Evolutionary conservation across 2,888 invertebrate genomes (phyloP), one percentile per base, ranked within the genome.

Genomic region (Ormyrus pomaceus): DNA sequence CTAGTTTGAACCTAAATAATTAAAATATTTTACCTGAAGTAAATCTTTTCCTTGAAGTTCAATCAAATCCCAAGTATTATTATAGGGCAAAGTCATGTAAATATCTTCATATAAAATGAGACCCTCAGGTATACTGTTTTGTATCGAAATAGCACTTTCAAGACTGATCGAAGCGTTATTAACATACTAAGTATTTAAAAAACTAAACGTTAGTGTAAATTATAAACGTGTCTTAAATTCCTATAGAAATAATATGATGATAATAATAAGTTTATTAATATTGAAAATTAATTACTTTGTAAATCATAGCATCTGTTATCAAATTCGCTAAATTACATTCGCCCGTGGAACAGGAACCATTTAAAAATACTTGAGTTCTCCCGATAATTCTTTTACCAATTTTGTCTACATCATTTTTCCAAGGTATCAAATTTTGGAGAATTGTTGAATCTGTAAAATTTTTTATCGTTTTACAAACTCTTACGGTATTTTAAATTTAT

Each of bases 301-400:
- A 91, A 82, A 95, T 91, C 91, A 94, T 94, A 0, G 96, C 94
- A 83, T 96, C 96, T 53, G 95, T 93, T 71, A 95, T 92, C 48
- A 95, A 93, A 87, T 93, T 94, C 48, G 96, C 96, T 68, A 96
- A 89, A 85, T 94, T 95, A 86, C 96, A 96, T 89, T 96, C 96
- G 0, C 86, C 86, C 9, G 91, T 90, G 0, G 93, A 87, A 84
- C 96, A 96, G 1, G 88, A 86, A 56, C 91, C 92, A 1, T 93
- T 91, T 56, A 96, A 87, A 11, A 91, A 88, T 0, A 95, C 94
- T 83, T 91, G 89, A 0, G 94, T 92, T 2, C 82, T 83, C 0
- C 95, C 96, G 4, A 96, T 86, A n/a, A 92, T 89, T 79, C 91
- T 88, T 0, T 91, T 91, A 0, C 94, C 94, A 76, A 89, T 83